Evolutionary conservation across 2,888 invertebrate genomes (phyloP), one percentile per base, ranked within the genome.

Genomic region (Drosophila stalkeri): DNA sequence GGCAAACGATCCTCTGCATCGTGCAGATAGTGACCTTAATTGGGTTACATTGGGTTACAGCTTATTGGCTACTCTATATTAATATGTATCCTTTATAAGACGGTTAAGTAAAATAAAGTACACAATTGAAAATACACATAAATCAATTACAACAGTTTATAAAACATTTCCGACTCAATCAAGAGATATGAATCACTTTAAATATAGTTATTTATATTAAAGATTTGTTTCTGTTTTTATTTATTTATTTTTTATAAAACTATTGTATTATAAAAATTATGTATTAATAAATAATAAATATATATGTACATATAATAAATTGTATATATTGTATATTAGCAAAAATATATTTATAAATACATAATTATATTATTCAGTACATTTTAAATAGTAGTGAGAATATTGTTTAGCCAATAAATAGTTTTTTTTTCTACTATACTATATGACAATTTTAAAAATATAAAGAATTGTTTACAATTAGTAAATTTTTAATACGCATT

Each of bases 1-100:
- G 60, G 61, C 54, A 14, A 60, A 52, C 63, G 75, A 79, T 80
- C 80, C 64, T 75, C 71, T 39, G 39, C 16, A 18, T 43, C 16
- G 47, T 59, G 16, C 43, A 41, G 44, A 56, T 43, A 43, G 33
- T 47, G 66, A 59, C 64, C 80, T 62, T 55, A 79, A 77, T 77
- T 79, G 64, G 37, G 16, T 27, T 52, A 20, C 64, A 67, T 11
- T 35, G 8, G 20, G 14, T 12, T 37, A 20, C 52, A 43, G 20
- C 37, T 23, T n/a, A 37, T 27, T 49, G 12, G 35, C 12, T 46
- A 18, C 31, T 54, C 23, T 18, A 18, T 18, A 43, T n/a, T 3
- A 41, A 43, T 35, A 43, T 51, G 1, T 16, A 23, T 68, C 70
- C 57, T 57, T 54, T 31, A 46, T 35, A n/a, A 7, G 43, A 43